Percentiles rank a stretch among this genome's conserved stretches.
These are phyloP conservation scores for Acropora yongei DNA, from an alignment of 64 coral and sea anemone genomes.

Conservation along the genomic window DNA sequence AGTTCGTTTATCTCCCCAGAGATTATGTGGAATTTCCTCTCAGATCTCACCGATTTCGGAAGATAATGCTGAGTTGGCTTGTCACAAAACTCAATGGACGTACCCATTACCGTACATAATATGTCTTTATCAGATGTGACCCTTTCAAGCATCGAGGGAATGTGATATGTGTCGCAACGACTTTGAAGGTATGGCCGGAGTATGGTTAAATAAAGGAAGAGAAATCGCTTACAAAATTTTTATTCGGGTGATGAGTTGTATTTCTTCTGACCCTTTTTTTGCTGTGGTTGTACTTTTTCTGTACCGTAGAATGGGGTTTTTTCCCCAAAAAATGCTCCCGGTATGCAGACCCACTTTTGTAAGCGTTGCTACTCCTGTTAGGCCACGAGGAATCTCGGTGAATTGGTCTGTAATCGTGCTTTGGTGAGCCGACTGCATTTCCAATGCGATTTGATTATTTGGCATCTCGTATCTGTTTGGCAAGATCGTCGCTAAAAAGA, in stretches of 20 bases:
- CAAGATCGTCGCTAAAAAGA: slow-evolving; percentile 19
- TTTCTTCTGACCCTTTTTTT: slow-evolving; percentile 14
- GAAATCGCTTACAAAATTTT: not conserved
- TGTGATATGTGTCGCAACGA: not conserved
- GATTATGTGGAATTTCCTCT: slow-evolving; percentile 19
- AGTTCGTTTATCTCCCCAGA: not conserved
- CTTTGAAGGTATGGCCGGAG: not conserved
- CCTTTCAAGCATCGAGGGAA: not conserved
- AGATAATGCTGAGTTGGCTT: slow-evolving; percentile 23
- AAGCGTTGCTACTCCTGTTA: not conserved
- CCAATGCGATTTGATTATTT: not conserved
- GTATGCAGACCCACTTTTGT: not conserved
- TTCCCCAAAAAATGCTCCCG: slow-evolving; percentile 17
- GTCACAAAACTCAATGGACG: slow-evolving; percentile 27
- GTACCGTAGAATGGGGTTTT: not conserved
- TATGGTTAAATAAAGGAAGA: not conserved
- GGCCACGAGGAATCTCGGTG: not conserved
- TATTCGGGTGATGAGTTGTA: not conserved
- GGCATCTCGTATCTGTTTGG: slow-evolving; percentile 3
- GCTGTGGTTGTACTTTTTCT: not conserved
- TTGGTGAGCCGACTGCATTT: slow-evolving; percentile 11
- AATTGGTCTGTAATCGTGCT: not conserved
- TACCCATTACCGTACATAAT: slow-evolving; percentile 22
- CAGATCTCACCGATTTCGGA: slow-evolving; percentile 16
- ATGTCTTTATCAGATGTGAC: slow-evolving; percentile 21